Base-by-base conservation (phyloP, 2,113 vertebrate genomes). In the Bungarus multicinctus region DNA sequence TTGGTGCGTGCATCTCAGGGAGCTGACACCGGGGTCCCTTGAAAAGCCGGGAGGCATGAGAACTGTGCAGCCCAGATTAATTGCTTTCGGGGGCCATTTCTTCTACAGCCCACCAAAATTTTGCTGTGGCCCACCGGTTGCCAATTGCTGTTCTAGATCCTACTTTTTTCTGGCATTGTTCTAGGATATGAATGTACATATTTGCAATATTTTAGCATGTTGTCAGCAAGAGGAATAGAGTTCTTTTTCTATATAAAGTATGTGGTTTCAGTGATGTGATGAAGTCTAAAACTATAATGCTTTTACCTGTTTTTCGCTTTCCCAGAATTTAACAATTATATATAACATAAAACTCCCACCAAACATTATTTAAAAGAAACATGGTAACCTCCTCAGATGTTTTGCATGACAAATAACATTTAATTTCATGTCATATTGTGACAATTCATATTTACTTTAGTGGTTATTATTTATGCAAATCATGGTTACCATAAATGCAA, bases 261-360 rank as follows among this genome's bases (percentile, higher is more conserved):
- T 94, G 43, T 20, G 55, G 12, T 57, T 0, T 92, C 30, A 90
- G 55, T 20, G 58, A 11, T 43, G 43, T 3, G 43, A 43, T 88
- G 91, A 85, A 18, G 92, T 96, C 85, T 89, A 86, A 91, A 74
- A 2, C 85, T 92, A 87, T 92, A 91, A 95, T 95, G 45, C 57
- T 92, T 92, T 18, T 88, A 6, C 90, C 90, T 95, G 93, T 81
- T 91, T 55, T 95, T 94, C 69, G 90, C 94, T 93, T 85, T 95
- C 89, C 22, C 69, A 89, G 81, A 52, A 91, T 96, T 94, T 95
- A 96, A 95, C 23, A 95, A 45, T 43, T 95, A 93, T 91, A 94
- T 94, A 89, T 95, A 96, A 97, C 10, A 69, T 95, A 90, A 91
- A 91, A 94, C 57, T 88, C 92, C 94, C 92, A 95, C 96, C 92